Evolutionary conservation across 2,888 invertebrate genomes (phyloP), one percentile per base, ranked within the genome.

Genomic region (Dicyrtomina minuta): DNA sequence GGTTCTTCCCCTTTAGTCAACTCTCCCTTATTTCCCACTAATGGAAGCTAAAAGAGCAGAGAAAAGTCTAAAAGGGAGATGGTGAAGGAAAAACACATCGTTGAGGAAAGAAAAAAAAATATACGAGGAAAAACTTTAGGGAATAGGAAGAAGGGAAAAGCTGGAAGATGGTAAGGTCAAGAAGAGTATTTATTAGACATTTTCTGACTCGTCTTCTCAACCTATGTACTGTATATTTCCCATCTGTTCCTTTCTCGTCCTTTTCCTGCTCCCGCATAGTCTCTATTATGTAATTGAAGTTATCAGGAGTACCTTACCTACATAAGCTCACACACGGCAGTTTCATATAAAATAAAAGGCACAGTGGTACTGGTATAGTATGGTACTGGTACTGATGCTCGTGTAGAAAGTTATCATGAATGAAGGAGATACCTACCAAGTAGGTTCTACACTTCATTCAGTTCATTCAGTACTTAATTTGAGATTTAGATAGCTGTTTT

Each of bases 121-220:
- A 13, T 17, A 58, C 3, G 41, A 17, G 20, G 17, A 41, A 58
- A 41, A 22, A 33, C 33, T 3, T 8, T 33, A n/a, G 33, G 33
- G 33, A 33, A 24, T 10, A 49, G 53, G 22, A 53, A 33, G 56
- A 56, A 27, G 56, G 49, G 56, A 56, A 24, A 55, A 33, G 20
- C 17, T 13, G 20, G 20, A 26, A 56, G 46, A 22, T 27, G 8
- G 41, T 33, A 41, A 27, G 41, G 41, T 33, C 17, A 17, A 53
- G 56, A 27, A 39, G 17, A 46, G 41, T 41, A 41, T 33, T 17
- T 58, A 41, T 53, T 53, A 24, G 53, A 53, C 20, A 13, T 22
- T 24, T 53, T 17, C n/a, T 53, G 53, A 10, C 22, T 26, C 24
- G 20, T 53, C 24, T 5, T 3, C 33, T 5, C 33, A 33, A 33